Evolutionary conservation across 2,797 vertebrate species (phyloP), one percentile per base, ranked within the genome.

Genomic region (Sorex maritimensis): DNA sequence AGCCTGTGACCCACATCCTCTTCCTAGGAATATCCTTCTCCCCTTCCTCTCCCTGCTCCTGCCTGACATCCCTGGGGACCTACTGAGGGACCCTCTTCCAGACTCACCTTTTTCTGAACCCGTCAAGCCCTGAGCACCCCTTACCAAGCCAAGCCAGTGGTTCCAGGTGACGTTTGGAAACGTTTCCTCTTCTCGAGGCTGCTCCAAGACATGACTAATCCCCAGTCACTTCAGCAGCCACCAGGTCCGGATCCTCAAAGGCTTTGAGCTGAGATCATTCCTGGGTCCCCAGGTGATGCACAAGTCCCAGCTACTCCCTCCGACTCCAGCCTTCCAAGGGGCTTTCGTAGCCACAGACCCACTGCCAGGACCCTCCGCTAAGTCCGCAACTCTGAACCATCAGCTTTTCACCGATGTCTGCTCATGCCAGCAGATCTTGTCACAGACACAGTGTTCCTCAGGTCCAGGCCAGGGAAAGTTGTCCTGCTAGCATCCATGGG

Each of bases 41-140:
- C 21, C 61, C 23, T 46, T 28, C 0, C 30, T 34, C 23, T 4
- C 12, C 49, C 24, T 52, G 49, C 49, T 34, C 19, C 90, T 73
- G 71, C 55, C 65, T 92, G 93, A 92, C 83, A 46, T 86, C 71
- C 38, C 72, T 79, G 41, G 73, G 74, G 61, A 74, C 63, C n/a
- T 26, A 55, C 15, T 34, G 26, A 80, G n/a, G 28, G 17, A 73
- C 15, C 38, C 7, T 79, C 46, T 46, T 49, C 63, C 41, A 90
- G 30, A 34, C 49, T 6, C 2, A 63, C 23, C 79, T 77, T 55
- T 30, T 58, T 44, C 26, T 69, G 21, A 44, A 9, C 6, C 38
- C 71, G 69, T 71, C 61, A 69, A 79, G 55, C 26, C 46, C 21
- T 49, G 65, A 15, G 69, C 1, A 9, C 7, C 9, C 19, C 65